phyloP scores from a whole-genome alignment of 1,140 invertebrate genomes.

The Aleiodes sp. region DNA sequence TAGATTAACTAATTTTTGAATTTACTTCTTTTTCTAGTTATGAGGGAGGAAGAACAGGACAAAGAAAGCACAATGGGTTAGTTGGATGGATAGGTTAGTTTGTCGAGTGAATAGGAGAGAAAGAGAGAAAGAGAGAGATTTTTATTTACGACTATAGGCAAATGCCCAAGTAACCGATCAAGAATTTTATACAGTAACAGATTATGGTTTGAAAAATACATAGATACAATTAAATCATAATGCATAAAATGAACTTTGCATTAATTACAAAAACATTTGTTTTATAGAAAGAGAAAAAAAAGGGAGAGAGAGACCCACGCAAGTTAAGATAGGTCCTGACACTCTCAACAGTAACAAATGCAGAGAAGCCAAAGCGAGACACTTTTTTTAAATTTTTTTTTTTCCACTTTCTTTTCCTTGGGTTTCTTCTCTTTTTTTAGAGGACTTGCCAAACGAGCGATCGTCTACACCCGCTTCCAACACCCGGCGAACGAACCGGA shows the following conservation, averaged over 20 bases:
- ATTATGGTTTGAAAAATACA: no score
- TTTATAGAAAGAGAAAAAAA: no score
- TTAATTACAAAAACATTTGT: no score
- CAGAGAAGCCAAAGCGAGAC: constrained; percentile 45
- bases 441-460: neutral
- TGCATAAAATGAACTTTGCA: no score
- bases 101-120: constrained; percentile 51
- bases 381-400: constrained; percentile 13
- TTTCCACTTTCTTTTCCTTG: neutral
- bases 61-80: constrained; percentile 58
- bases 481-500: constrained; percentile 12
- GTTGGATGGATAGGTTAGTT: constrained; percentile 64
- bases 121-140: no score
- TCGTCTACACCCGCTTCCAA: constrained; percentile 8
- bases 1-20: no score
- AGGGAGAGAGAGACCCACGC: no score
- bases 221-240: no score
- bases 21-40: no score
- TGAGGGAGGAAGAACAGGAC: neutral
- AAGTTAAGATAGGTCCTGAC: constrained; percentile 64
- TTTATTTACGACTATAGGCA: no score
- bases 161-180: no score
- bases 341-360: constrained; percentile 42
- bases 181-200: no score
- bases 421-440: neutral